Conservation (phyloP, 2,797 vertebrate genomes). For the Anguilla pacifica region DNA sequence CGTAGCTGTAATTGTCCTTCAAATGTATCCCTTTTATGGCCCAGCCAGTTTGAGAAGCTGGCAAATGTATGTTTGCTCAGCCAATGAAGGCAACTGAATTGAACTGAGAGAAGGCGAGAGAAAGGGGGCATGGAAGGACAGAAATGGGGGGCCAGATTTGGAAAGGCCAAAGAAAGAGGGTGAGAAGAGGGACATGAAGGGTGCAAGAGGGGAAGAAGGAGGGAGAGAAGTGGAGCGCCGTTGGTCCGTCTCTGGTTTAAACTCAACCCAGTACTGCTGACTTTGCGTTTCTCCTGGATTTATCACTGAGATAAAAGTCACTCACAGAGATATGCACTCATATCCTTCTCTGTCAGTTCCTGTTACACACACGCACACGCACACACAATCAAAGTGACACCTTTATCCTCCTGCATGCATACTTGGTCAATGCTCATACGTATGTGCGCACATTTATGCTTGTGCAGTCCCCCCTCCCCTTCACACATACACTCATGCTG, state of each 20-base stretch:
- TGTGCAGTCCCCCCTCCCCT: not conserved
- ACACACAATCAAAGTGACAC: not conserved
- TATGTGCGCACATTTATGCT: not conserved
- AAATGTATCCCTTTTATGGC: not conserved
- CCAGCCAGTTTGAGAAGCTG: not conserved
- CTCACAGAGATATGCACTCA: constrained; percentile 43
- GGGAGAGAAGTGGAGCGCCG: not conserved
- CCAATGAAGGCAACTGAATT: constrained; percentile 1
- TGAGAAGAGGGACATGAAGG: not conserved
- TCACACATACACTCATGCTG: not conserved
- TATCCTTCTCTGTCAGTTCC: constrained; percentile 32
- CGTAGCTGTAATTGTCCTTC: constrained; percentile 8
- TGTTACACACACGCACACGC: constrained; percentile 2
- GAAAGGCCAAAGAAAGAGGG: not conserved
- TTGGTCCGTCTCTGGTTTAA: constrained; percentile 41
- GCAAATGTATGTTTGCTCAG: constrained; percentile 23
- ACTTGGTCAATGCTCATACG: not conserved
- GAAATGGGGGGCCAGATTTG: not conserved
- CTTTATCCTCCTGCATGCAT: not conserved
- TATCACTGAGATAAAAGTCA: constrained; percentile 52
- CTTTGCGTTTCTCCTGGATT: constrained; percentile 55
- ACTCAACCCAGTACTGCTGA: constrained; percentile 48
- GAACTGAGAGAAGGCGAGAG: constrained; percentile 11
- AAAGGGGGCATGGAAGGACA: not conserved
- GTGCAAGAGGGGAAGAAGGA: not conserved